Base-by-base conservation (phyloP, 92 coral and sea anemone genomes). In the Epizoanthus fatuus region DNA sequence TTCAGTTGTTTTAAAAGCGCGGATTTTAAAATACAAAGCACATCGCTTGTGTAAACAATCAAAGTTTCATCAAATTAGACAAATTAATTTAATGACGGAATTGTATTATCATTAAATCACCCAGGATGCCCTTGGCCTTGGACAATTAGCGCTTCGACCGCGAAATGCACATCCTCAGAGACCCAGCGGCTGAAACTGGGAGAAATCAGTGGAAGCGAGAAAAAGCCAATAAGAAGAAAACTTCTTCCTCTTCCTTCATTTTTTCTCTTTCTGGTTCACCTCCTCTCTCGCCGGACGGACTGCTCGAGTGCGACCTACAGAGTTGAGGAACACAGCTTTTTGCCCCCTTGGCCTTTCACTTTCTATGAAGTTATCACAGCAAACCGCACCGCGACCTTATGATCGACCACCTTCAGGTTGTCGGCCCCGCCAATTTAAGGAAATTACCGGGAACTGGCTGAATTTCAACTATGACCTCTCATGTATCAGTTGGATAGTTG, bases 331-430 rank as follows among this genome's bases (percentile, higher is more conserved):
- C 40, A 38, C 35, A 3, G 11, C 54, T n/a, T 58, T 57, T 58
- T 68, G 56, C 51, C 65, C 11, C 38, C 63, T 53, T 73, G 37
- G 17, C 51, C 13, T 8, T 29, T 74, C 14, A 13, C 6, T 13
- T 44, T 44, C 1, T 44, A 44, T 5, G 49, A 44, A 44, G 37
- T 76, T 76, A 76, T 76, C 81, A 17, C 81, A 59, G 60, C 10
- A 58, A 45, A 76, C 81, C 81, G 81, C 69, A 58, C 63, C 53
- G 81, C 8, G 20, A 59, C 68, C 68, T 76, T 76, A 56, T 67
- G 40, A 53, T 20, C 17, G 25, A n/a, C 13, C 55, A 38, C 74
- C 74, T 69, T 52, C 17, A 38, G 9, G 35, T 14, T 39, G 16
- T n/a, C 40, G 5, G 13, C 52, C 45, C 19, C 45, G 38, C 20